These are phyloP conservation scores for Notarius lentiginosus DNA, from an alignment of 2,113 vertebrate species.

Conservation along the genomic window DNA sequence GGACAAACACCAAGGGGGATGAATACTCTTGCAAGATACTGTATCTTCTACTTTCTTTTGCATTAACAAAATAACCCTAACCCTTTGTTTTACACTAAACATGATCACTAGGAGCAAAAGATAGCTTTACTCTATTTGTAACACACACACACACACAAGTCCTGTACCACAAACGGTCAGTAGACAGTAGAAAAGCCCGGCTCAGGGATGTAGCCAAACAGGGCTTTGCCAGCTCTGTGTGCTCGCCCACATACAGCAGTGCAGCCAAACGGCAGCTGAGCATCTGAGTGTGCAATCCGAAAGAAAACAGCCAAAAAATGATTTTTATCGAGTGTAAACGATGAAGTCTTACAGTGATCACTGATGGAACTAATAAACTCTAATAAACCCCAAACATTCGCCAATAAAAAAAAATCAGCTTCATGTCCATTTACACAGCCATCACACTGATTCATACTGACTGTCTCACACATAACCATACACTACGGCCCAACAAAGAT, in stretches of 20 bases:
- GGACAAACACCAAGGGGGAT: too few species aligned
- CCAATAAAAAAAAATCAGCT: neutral
- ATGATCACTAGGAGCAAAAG: neutral
- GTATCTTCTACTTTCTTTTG: neutral
- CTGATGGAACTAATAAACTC: neutral
- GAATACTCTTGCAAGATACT: too few species aligned
- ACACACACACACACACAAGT: neutral
- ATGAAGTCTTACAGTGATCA: constrained; percentile 1
- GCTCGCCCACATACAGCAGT: neutral
- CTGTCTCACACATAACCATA: neutral
- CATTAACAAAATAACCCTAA: neutral
- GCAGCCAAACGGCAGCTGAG: neutral
- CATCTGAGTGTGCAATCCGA: neutral
- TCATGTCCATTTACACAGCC: constrained; percentile 7
- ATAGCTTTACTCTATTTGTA: neutral
- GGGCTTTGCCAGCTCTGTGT: constrained; percentile 4
- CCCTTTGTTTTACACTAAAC: neutral
- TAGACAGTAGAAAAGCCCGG: neutral
- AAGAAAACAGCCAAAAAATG: neutral
- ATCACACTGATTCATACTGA: constrained; percentile 23
- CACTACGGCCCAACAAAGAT: neutral
- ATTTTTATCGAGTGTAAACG: neutral
- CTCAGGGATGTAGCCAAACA: constrained; percentile 5
- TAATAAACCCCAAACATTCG: neutral
- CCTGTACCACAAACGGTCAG: neutral